These are phyloP conservation scores for Nothobranchius furzeri DNA, from an alignment of 2,113 vertebrate genomes.

Conservation along the genomic window DNA sequence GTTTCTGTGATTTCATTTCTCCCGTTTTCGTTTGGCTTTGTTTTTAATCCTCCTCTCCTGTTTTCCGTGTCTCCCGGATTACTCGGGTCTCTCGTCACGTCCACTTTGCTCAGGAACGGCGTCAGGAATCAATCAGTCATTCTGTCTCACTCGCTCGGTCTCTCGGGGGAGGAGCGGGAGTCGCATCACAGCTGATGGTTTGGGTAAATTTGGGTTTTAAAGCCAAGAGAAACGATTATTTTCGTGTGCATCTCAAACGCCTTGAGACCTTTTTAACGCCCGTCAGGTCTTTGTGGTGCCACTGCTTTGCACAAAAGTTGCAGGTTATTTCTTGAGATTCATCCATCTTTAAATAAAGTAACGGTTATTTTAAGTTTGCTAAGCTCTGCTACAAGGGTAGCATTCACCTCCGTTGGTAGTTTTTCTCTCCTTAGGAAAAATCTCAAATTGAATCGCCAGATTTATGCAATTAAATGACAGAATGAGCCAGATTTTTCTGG, in stretches of 20 bases:
- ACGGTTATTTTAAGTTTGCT: conserved; percentile 32
- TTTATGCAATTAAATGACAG: conserved; percentile 66
- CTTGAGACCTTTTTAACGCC: conserved; percentile 35
- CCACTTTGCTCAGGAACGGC: conserved; percentile 76
- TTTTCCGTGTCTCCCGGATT: conserved; percentile 57
- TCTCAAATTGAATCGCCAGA: conserved; percentile 37
- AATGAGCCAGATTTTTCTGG: conserved; percentile 36
- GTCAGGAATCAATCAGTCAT: conserved; percentile 61
- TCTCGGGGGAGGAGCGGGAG: neutral
- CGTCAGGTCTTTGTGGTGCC: conserved; percentile 43
- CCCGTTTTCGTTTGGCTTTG: conserved; percentile 1
- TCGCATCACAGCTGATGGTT: conserved; percentile 50
- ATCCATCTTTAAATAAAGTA: conserved; percentile 8
- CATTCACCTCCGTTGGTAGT: conserved; percentile 5
- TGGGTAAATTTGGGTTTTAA: conserved; percentile 49
- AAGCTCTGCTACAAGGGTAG: conserved; percentile 27
- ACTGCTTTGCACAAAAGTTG: conserved; percentile 48
- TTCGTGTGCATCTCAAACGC: conserved; percentile 33
- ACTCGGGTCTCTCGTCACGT: conserved; percentile 66
- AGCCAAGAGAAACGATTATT: conserved; percentile 61
- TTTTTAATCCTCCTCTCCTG: conserved; percentile 20
- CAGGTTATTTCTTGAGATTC: conserved; percentile 41
- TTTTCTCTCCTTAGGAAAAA: conserved; percentile 9
- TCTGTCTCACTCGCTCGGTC: conserved; percentile 12
- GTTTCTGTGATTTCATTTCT: conserved; percentile 49